A percentile compares a stretch with the other conserved stretches of the same genome.
These are phyloP conservation scores for Sesia bembeciformis DNA, from an alignment of 2,888 invertebrate genomes.

Conservation along the genomic window DNA sequence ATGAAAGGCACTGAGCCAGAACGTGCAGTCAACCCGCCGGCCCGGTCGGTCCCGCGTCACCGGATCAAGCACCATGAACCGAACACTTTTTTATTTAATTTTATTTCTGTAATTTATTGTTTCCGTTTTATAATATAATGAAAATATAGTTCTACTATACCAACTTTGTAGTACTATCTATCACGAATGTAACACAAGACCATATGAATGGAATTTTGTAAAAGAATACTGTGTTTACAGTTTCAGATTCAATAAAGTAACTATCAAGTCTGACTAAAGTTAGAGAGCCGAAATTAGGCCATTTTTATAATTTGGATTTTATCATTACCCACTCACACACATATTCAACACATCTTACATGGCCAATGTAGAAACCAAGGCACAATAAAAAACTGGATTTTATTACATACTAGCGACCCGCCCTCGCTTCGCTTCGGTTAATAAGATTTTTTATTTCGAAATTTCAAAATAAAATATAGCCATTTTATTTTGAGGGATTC, in stretches of 20 bases:
- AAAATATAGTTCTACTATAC: constrained; percentile 71
- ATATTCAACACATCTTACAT: too few species aligned
- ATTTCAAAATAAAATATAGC: too few species aligned
- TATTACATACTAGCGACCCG: too few species aligned
- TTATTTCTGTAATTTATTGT: constrained; percentile 67
- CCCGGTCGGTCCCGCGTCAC: constrained; percentile 32
- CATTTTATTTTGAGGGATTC: too few species aligned
- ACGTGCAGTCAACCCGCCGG: constrained; percentile 26
- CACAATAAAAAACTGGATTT: too few species aligned
- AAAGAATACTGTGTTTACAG: constrained; percentile 63
- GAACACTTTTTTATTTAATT: constrained; percentile 52
- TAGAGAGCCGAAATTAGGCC: constrained; percentile 36
- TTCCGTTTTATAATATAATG: constrained; percentile 71
- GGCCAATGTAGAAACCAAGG: too few species aligned
- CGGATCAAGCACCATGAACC: constrained; percentile 52
- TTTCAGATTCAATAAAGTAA: constrained; percentile 50
- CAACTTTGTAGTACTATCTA: constrained; percentile 19
- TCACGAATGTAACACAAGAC: not conserved
- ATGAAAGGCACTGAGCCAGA: constrained; percentile 13
- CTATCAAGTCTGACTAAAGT: constrained; percentile 55
- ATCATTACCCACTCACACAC: constrained; percentile 33
- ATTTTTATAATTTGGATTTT: constrained; percentile 39
- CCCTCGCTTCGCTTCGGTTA: too few species aligned
- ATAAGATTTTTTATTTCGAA: too few species aligned
- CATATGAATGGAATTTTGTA: constrained; percentile 13